A percentile compares a stretch with the other conserved stretches of the same genome.
These are phyloP conservation scores for Bhutanitis thaidina DNA, from an alignment of 2,888 invertebrate genomes.

Conservation along the genomic window DNA sequence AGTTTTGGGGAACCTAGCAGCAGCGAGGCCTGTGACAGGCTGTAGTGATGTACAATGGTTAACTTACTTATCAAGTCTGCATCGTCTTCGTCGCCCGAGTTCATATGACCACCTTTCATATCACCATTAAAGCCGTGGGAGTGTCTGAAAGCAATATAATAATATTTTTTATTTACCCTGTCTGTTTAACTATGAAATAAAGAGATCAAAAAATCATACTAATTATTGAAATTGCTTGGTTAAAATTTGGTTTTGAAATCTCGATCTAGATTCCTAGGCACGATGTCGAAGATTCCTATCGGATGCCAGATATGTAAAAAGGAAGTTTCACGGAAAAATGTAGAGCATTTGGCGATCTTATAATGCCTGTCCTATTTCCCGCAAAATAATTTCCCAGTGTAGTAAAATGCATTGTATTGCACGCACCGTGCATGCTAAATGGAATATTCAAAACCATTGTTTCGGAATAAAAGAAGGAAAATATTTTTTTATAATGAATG, in stretches of 20 bases:
- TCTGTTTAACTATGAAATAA: no score
- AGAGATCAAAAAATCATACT: no score
- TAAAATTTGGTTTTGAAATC: no score
- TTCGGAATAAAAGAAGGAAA: no score
- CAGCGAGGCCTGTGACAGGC: no score
- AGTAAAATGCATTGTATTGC: slow-evolving; percentile 4
- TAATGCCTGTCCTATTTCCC: slow-evolving; percentile 8
- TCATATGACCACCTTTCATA: slow-evolving; percentile 64
- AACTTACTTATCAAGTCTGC: slow-evolving; percentile 76
- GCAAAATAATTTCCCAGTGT: slow-evolving; percentile 7
- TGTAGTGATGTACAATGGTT: no score
- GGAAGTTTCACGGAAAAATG: background rate
- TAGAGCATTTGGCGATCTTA: slow-evolving; percentile 10
- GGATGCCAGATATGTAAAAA: background rate
- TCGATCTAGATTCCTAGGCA: no score
- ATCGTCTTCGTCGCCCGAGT: slow-evolving; percentile 75
- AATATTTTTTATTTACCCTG: background rate
- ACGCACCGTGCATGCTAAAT: slow-evolving; percentile 2
- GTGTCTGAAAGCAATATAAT: slow-evolving; percentile 45
- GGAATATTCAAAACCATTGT: no score
- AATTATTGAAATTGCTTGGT: no score
- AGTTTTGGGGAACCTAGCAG: no score
- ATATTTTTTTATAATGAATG: no score
- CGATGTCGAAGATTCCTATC: background rate
- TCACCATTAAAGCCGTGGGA: slow-evolving; percentile 76